Percentiles rank a stretch among this genome's conserved stretches.
These are phyloP conservation scores for Neotoxoptera formosana DNA, from an alignment of 1,140 invertebrate genomes.

Conservation along the genomic window DNA sequence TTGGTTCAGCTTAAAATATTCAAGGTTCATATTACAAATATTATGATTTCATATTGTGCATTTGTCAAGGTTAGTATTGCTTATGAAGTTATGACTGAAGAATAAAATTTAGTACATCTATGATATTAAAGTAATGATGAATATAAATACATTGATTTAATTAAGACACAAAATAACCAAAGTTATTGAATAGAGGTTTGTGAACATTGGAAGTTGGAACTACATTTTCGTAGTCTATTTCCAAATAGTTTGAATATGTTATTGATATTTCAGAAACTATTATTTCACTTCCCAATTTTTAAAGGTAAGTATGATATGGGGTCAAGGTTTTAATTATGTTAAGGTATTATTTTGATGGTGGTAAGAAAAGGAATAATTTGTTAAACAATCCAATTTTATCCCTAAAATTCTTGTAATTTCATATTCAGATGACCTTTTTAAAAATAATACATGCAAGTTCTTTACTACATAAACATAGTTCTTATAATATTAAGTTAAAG, in stretches of 20 bases:
- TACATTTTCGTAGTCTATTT: conserved; percentile 18
- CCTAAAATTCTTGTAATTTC: not conserved
- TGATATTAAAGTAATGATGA: conserved; percentile 18
- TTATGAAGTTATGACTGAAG: conserved; percentile 20
- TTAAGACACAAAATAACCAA: conserved; percentile 3
- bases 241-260: not conserved
- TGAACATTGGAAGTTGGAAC: conserved; percentile 22
- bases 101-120: not conserved
- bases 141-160: not conserved
- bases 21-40: conserved; percentile 29
- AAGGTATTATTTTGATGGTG: conserved; percentile 41
- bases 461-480: not conserved
- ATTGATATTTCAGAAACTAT: conserved; percentile 39
- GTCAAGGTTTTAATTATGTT: conserved; percentile 28
- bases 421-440: no score
- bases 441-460: not conserved
- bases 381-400: not conserved
- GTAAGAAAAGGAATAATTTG: not conserved
- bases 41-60: conserved; percentile 44
- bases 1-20: conserved; percentile 50
- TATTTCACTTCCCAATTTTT: not conserved
- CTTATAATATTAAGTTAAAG: not conserved
- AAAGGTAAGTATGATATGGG: conserved; percentile 47
- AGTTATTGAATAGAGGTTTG: conserved; percentile 34
- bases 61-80: conserved; percentile 56